These are phyloP conservation scores for Amaurobius ferox DNA, from an alignment of 2,888 invertebrate species.

Conservation along the genomic window DNA sequence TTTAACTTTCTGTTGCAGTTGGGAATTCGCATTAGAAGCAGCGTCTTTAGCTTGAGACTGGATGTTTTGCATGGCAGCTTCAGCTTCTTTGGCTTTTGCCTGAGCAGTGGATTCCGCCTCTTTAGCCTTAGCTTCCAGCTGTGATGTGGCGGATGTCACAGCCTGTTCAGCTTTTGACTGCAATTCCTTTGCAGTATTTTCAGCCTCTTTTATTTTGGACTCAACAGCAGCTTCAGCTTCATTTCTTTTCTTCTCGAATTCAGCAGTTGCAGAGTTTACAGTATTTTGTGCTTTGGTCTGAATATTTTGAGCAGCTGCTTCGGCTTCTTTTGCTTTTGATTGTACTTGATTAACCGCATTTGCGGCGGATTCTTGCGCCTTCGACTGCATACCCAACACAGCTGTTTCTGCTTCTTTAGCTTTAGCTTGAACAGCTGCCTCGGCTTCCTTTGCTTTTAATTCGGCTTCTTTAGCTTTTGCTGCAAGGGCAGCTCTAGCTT, in stretches of 20 bases:
- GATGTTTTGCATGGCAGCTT: conserved; percentile 32
- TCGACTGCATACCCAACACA: conserved; percentile 46
- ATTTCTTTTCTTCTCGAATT: conserved; percentile 34
- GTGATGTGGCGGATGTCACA: conserved; percentile 6
- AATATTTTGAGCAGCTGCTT: conserved; percentile 4
- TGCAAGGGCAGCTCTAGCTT: background rate
- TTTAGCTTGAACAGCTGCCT: conserved; percentile 36
- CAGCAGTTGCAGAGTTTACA: background rate
- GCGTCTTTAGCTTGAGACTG: conserved; percentile 39
- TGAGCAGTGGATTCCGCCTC: background rate
- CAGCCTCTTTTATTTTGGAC: conserved; percentile 44
- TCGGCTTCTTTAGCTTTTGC: conserved; percentile 24
- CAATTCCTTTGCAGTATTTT: conserved; percentile 27
- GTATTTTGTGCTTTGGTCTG: conserved; percentile 40
- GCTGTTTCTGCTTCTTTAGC: conserved; percentile 52
- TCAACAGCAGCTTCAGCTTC: conserved; percentile 24
- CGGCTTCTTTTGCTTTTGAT: conserved; percentile 16
- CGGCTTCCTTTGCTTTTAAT: conserved; percentile 29
- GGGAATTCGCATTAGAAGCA: background rate
- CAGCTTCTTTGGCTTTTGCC: conserved; percentile 43
- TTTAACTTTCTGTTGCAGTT: conserved; percentile 23
- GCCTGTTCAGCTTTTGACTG: conserved; percentile 37
- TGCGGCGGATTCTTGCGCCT: conserved; percentile 32
- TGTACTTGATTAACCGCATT: conserved; percentile 18
- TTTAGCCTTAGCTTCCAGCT: conserved; percentile 25